Base-by-base conservation (phyloP, 2,113 vertebrate species). In the Triplophysa rosa region DNA sequence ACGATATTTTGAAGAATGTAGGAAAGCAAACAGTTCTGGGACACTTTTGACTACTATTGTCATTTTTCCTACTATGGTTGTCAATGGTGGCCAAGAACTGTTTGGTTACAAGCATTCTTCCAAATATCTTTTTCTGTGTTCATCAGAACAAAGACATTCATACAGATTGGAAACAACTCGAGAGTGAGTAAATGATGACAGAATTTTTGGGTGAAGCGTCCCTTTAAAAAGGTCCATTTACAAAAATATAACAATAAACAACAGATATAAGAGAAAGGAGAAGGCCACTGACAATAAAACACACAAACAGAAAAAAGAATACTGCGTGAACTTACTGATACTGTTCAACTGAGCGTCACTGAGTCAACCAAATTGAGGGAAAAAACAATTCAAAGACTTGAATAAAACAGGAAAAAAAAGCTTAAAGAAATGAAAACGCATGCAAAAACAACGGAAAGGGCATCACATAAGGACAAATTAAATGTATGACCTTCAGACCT, bases 271-370 rank as follows among this genome's bases (percentile, higher is more conserved):
- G 11, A 69, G 19, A 40, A 64, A 40, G 70, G 49, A 64, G 23
- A 77, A 37, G 19, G 40, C 17, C 29, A 65, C 16, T 37, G n/a
- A 61, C 23, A 80, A n/a, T 77, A 66, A 80, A 11, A 9, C 10
- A 82, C 63, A 74, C 61, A 11, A 7, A 67, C 42, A 47, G 66
- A 52, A 21, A 19, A 63, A 65, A 11, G 33, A 52, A 21, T 67
- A 81, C 86, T 87, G 82, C 63, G 80, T 69, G 84, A 86, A 93
- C 92, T 94, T 93, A 93, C 93, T 90, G 89, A 92, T 89, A 91
- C 84, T 89, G 92, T 89, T 91, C 89, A 90, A 92, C 85, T 90
- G 92, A 90, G 90, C 90, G 87, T 92, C 91, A 93, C 90, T 92
- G 91, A 89, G 86, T 88, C 87, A 90, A 78, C 79, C 86, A 90